A percentile compares a stretch with the other conserved stretches of the same genome.
Conservation (phyloP, 2,797 vertebrate genomes). For the Lepus oiostolus region DNA sequence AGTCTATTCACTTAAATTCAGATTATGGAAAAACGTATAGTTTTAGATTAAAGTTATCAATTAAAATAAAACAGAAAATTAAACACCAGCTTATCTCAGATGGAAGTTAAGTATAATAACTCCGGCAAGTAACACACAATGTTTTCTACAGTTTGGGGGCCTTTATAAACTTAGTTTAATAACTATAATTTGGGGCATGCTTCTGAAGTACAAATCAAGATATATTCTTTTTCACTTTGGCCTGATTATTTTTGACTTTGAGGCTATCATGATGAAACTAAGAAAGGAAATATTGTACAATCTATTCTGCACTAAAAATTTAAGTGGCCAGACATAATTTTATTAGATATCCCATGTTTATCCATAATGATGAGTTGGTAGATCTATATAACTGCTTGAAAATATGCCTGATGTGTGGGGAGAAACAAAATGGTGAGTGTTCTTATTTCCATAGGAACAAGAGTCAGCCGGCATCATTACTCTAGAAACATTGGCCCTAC, state of each 20-base stretch:
- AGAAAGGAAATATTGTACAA: slow-evolving; percentile 29
- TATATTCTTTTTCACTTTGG: slow-evolving; percentile 38
- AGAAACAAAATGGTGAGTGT: background rate
- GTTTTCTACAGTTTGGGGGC: background rate
- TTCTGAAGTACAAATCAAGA: slow-evolving; percentile 60
- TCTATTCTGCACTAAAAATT: slow-evolving; percentile 38
- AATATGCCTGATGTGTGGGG: slow-evolving; percentile 32
- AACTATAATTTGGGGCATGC: slow-evolving; percentile 18
- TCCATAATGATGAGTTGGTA: background rate
- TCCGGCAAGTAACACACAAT: slow-evolving; percentile 10
- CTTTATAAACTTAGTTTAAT: background rate
- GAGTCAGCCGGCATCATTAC: background rate
- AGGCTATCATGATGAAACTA: slow-evolving; percentile 51
- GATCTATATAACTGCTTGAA: slow-evolving; percentile 68
- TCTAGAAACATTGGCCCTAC: slow-evolving; percentile 32
- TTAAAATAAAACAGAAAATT: slow-evolving; percentile 39
- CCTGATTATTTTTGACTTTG: slow-evolving; percentile 66
- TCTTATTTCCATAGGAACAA: slow-evolving; percentile 21
- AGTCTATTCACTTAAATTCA: slow-evolving; percentile 11
- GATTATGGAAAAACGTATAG: background rate
- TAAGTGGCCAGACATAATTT: background rate
- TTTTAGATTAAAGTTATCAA: background rate
- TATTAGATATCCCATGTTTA: slow-evolving; percentile 63
- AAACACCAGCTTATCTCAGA: background rate
- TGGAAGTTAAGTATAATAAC: slow-evolving; percentile 14